Conservation (phyloP, 2,888 invertebrate genomes). For the Panzeria rudis region DNA sequence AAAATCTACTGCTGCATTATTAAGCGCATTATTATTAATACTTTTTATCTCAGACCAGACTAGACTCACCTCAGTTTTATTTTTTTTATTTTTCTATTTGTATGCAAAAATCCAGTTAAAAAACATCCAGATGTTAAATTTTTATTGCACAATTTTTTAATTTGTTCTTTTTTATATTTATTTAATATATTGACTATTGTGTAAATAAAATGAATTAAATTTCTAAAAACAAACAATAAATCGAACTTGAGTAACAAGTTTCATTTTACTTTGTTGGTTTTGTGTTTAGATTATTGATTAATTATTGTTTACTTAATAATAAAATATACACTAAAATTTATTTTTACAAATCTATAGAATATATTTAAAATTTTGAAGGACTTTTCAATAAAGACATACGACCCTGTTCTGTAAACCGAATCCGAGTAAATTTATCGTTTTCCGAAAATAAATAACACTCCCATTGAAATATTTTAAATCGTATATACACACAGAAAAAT, state of each 20-base stretch:
- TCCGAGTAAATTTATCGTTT: no score
- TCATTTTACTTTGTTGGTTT: neutral
- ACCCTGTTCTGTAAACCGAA: no score
- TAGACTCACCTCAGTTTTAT: conserved; percentile 29
- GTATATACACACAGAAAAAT: no score
- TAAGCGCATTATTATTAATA: conserved; percentile 3
- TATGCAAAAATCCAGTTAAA: conserved; percentile 49
- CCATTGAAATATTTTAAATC: no score
- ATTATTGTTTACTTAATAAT: conserved; percentile 29
- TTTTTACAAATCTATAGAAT: neutral
- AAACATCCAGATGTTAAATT: conserved; percentile 58
- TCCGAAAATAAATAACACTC: no score
- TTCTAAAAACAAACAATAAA: conserved; percentile 44
- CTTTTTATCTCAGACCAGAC: conserved; percentile 27
- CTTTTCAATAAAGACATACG: no score
- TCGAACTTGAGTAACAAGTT: conserved; percentile 22
- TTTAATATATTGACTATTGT: conserved; percentile 51
- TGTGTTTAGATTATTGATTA: conserved; percentile 18
- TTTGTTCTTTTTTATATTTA: conserved; percentile 8
- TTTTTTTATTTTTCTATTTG: conserved; percentile 16
- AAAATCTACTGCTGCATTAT: conserved; percentile 9
- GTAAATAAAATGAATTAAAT: conserved; percentile 47
- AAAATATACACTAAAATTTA: neutral
- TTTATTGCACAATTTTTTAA: conserved; percentile 47
- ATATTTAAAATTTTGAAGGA: neutral